Evolutionary conservation across 2,888 invertebrate genomes (phyloP), one percentile per base, ranked within the genome.

Genomic region (Metallyticus violacea): DNA sequence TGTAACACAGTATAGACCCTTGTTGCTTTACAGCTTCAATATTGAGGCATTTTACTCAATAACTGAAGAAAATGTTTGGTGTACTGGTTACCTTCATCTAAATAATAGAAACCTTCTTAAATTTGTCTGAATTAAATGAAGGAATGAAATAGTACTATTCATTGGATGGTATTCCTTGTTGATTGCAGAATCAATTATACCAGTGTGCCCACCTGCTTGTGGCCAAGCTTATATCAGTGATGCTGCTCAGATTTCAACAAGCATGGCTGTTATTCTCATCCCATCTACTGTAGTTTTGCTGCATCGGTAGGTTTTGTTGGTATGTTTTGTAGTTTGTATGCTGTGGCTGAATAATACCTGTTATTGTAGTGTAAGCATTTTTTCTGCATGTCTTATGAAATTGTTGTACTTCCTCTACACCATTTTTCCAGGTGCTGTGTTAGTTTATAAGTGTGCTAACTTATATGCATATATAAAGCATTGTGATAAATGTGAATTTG

Each of bases 171-270:
- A 85, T 62, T 85, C 29, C 30, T 86, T 86, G 80, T 28, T 86
- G 78, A 85, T 90, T 93, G 91, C 95, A 97, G 97, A 98, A 94
- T 96, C 97, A 85, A 96, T 97, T 90, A 96, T 97, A 89, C 97
- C 98, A 89, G 97, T 98, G 90, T 98, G 98, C 91, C 98, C 98
- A 90, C 98, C 98, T 88, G 98, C 98, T 90, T 98, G 98, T 92
- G 96, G 95, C 7, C 95, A 95, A 90, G 93, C 94, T 86, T 92
- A 94, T 83, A 95, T 94, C 90, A 94, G 93, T 88, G 93, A 93
- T 89, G 93, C 92, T 88, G 91, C 93, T 78, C 91, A 93, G 62
- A 88, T 93, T 87, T 92, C 95, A 90, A 89, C 92, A 88, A 92
- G 92, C 91, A 92, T 94, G 88, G 92, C 94, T 88, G 92, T 94